A percentile compares a stretch with the other conserved stretches of the same genome.
These are phyloP conservation scores for Phrixothrix hirtus DNA, from an alignment of 2,888 invertebrate species.

Conservation along the genomic window DNA sequence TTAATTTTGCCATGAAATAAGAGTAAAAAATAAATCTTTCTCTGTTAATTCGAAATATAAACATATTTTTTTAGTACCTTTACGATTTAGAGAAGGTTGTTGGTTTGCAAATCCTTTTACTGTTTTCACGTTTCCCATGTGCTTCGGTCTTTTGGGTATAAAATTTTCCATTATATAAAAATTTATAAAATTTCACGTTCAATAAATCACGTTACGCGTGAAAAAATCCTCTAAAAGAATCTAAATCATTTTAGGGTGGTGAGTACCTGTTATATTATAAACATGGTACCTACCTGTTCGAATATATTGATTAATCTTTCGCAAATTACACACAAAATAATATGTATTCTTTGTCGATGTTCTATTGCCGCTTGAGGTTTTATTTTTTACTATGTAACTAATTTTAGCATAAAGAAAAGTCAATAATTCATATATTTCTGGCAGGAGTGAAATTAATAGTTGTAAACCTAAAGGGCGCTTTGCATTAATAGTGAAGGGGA, in stretches of 20 bases:
- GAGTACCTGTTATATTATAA: constrained; percentile 9
- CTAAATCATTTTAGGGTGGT: constrained; percentile 28
- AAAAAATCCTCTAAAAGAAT: constrained; percentile 31
- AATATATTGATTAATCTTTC: background rate
- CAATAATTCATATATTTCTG: no score
- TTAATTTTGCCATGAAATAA: background rate
- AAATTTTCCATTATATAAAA: constrained; percentile 44
- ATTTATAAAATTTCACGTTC: constrained; percentile 46
- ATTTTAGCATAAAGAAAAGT: no score
- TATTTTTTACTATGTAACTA: no score
- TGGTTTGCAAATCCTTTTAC: no score
- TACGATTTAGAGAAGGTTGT: no score
- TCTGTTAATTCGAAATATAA: no score
- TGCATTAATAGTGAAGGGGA: constrained; percentile 24
- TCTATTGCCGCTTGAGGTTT: no score
- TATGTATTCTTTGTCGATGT: no score
- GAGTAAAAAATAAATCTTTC: background rate
- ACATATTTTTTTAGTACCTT: no score
- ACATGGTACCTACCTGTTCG: constrained; percentile 13
- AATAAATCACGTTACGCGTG: constrained; percentile 44
- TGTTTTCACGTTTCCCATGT: no score
- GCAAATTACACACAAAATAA: no score
- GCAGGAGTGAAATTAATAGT: constrained; percentile 2
- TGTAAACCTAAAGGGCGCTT: constrained; percentile 11
- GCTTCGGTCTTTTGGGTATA: constrained; percentile 36